Base-by-base conservation (phyloP, 2,888 invertebrate species). In the Blastobasis adustella region DNA sequence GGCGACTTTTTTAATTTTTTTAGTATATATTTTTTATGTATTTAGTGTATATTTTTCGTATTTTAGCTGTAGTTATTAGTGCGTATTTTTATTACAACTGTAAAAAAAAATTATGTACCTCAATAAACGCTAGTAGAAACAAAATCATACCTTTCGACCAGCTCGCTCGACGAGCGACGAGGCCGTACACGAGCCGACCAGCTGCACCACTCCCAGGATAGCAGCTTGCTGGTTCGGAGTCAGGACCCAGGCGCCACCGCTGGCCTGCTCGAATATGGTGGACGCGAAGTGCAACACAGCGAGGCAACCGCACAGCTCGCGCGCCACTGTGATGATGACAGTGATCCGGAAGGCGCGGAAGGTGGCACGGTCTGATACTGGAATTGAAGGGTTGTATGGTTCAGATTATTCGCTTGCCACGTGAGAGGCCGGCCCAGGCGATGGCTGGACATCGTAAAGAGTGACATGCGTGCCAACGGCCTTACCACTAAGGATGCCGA, bases 281-380 rank as follows among this genome's bases (percentile, higher is more conserved):
- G 86, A 84, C 0, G 89, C 89, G 65, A 83, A 89, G 67, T 86
- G 82, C 4, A 88, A 64, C 1, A 89, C 84, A 0, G 89, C 87
- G 0, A 89, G 66, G 47, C 87, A 84, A 1, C 89, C 89, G 59
- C 88, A 84, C 37, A 89, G 66, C 60, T 88, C 87, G 0, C 88
- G 67, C 0, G 85, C 87, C 1, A 86, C 60, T 0, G 85, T 87
- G 52, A 88, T 83, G 10, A 73, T 80, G 3, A 87, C 82, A 0
- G 90, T 90, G 50, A 91, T 90, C 45, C 90, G 89, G 61, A 90
- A 89, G 0, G 90, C 90, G 1, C 89, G 80, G 61, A 88, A 84
- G 0, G 81, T 81, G 53, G 66, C 74, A 45, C 75, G 73, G 58
- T 87, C 86, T 0, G 82, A 68, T 9, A 83, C 86, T 85, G 67